Evolutionary conservation across 2,797 vertebrate species (phyloP).

Genomic region (Epinephelus coioides): DNA sequence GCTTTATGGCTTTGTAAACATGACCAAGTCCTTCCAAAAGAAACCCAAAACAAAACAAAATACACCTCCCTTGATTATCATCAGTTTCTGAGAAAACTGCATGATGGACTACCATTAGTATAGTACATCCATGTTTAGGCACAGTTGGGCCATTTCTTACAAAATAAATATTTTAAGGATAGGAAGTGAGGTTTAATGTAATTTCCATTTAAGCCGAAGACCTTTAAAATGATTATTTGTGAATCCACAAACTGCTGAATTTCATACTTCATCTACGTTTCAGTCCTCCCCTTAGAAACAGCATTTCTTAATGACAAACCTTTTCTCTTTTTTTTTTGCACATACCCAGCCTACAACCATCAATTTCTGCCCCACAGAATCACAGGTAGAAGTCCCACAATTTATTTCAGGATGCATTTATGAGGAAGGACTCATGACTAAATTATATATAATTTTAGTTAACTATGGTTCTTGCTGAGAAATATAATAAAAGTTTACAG

Average conservation of each 20-base stretch:
- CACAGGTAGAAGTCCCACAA: not conserved
- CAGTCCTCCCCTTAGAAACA: not conserved
- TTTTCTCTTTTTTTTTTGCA: not conserved
- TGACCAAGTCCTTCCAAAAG: not conserved
- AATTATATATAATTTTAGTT: not conserved
- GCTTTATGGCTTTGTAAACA: slow-evolving; percentile 20
- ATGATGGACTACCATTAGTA: not conserved
- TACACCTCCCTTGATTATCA: not conserved
- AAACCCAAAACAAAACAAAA: not conserved
- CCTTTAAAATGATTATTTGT: not conserved
- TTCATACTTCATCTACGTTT: no score
- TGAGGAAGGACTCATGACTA: no score
- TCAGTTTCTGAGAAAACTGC: not conserved
- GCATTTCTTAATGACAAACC: not conserved
- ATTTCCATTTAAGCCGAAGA: not conserved
- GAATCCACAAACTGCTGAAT: not conserved
- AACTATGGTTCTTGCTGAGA: not conserved
- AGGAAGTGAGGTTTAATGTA: not conserved
- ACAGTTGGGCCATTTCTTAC: not conserved
- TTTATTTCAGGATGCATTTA: not conserved
- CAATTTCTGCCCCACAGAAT: not conserved
- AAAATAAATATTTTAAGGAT: not conserved
- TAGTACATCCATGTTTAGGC: not conserved
- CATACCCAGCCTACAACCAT: not conserved
- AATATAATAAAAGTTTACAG: not conserved